Base-by-base conservation (phyloP, 2,888 invertebrate genomes). In the Drosophila nigritarsus region DNA sequence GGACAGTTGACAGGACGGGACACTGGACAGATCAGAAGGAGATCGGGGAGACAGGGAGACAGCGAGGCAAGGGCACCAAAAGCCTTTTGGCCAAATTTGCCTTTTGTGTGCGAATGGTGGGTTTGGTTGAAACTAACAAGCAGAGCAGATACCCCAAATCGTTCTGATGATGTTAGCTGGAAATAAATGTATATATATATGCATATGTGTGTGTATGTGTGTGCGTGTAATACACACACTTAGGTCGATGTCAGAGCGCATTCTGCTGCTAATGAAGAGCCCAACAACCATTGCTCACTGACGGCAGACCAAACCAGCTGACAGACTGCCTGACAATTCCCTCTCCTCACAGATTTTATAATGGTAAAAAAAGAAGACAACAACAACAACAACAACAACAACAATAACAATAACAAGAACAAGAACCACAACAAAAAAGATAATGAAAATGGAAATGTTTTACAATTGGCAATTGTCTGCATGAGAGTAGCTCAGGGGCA, bases 201-300 rank as follows among this genome's bases (percentile, higher is more conserved):
- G 7, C 13, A 13, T 45, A 13, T 7, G 38, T 34, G 34, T 13
- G n/a, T 42, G 42, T 11, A 2, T n/a, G 61, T 63, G 58, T 53
- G 20, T 42, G 6, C 6, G 15, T 20, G 7, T 56, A 60, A 63
- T 51, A 66, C 66, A 60, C 65, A 77, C 64, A 72, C 59, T 56
- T 54, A 56, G 32, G 36, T 29, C 32, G 48, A 32, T 62, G 62
- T 58, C 38, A 32, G 55, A 65, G 55, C 62, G 51, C 58, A 80
- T 68, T 67, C 65, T 51, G 66, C 69, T 72, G 69, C 86, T 86
- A 84, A 84, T 88, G 78, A 88, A 83, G 87, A 83, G 87, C 48
- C 71, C 73, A 59, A 73, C 62, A 80, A 64, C 29, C n/a, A 24
- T 40, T 40, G 45, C 20, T 1, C 42, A 48, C 50, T n/a, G 30